Base-by-base conservation (phyloP, 2,113 vertebrate genomes). In the Symphodus melops region DNA sequence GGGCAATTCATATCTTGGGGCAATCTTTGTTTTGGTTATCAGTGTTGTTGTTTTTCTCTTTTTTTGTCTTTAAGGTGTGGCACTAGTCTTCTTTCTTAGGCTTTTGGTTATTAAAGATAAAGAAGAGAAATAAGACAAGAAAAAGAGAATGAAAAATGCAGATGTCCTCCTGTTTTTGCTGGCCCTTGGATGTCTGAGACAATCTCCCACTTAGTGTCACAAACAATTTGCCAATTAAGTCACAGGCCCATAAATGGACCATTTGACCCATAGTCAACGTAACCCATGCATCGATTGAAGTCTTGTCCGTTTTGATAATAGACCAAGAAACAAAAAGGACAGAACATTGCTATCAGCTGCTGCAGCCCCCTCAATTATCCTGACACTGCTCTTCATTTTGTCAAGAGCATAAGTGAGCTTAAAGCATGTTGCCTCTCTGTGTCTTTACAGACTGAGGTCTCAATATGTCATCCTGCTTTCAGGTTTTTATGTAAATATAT, bases 401-500 rank as follows among this genome's bases (percentile, higher is more conserved):
- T 84, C 66, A 67, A 83, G 71, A 51, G 68, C 53, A 48, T 60
- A 59, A 81, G 63, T 60, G 74, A 77, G 49, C 33, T 5, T 28
- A 75, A 81, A 70, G 58, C 58, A 3, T 7, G 0, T 23, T 11
- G 19, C 10, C 72, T 21, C 39, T 55, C 52, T 9, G 8, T n/a
- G 49, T 68, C 53, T 81, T 82, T 87, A 19, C 19, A 48, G 16
- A 53, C 76, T 46, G 49, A 72, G 62, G 58, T 77, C 68, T 83
- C 59, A 48, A 60, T 78, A 51, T 69, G 68, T 75, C 72, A 41
- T 54, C 49, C 64, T 58, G 61, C 86, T 86, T 67, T 67, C 80
- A 58, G 21, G 72, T 71, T 59, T 55, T 73, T 25, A 4, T 77
- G 70, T 82, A 44, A 72, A 89, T 78, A 49, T 73, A 75, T 83